Percentiles rank a stretch among this genome's conserved stretches.
Conservation (phyloP, 2,113 vertebrate genomes). For the Dipodomys merriami region DNA sequence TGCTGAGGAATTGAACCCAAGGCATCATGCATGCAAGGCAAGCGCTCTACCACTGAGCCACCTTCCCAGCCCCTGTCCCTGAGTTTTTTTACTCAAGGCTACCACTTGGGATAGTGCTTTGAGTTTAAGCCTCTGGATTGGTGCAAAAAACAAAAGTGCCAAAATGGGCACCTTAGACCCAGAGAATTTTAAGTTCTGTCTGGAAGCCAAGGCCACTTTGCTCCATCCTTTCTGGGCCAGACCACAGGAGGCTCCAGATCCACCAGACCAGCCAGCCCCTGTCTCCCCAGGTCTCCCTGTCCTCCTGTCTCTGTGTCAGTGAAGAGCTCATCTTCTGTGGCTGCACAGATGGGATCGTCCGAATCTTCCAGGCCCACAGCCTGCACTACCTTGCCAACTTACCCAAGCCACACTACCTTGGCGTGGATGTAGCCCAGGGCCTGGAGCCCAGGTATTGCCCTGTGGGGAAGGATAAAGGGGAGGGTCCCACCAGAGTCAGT, state of each 20-base stretch:
- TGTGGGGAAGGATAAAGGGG: neutral
- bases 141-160: neutral
- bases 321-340: slow-evolving; percentile 91
- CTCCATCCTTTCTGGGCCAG: neutral
- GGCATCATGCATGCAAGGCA: too few species aligned
- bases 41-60: too few species aligned
- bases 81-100: too few species aligned
- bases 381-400: slow-evolving; percentile 89
- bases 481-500: neutral
- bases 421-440: slow-evolving; percentile 84
- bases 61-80: neutral
- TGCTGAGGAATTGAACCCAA: too few species aligned
- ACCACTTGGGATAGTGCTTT: too few species aligned
- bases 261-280: neutral
- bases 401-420: slow-evolving; percentile 90
- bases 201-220: neutral
- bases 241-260: neutral
- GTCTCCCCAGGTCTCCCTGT: slow-evolving; percentile 85
- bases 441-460: slow-evolving; percentile 82
- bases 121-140: too few species aligned
- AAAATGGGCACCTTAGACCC: neutral
- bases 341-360: slow-evolving; percentile 89
- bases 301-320: slow-evolving; percentile 87
- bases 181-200: neutral
- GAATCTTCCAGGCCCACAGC: slow-evolving; percentile 86